Percentiles rank a stretch among this genome's conserved stretches.
Conservation (phyloP, 1,140 invertebrate genomes). For the Lepidurus arcticus region DNA sequence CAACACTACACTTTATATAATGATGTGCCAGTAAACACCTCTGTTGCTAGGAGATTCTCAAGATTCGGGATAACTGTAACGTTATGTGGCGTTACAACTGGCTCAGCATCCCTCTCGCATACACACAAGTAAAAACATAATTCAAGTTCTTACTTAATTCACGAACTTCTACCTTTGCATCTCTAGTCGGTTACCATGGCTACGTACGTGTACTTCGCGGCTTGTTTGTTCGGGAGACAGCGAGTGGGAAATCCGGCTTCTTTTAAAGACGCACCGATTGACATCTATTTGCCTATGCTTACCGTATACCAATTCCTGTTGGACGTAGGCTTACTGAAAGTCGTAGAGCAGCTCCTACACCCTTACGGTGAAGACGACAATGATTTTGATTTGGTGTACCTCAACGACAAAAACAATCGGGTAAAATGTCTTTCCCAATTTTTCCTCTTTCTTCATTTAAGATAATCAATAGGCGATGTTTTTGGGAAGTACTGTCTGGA, state of each 20-base stretch:
- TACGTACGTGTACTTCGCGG: conserved; percentile 66
- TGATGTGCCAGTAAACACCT: background rate
- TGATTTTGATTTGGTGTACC: conserved; percentile 67
- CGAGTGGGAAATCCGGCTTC: conserved; percentile 47
- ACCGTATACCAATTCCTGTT: conserved; percentile 69
- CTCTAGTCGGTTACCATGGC: conserved; percentile 65
- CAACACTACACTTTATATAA: background rate
- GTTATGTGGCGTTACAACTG: conserved; percentile 83
- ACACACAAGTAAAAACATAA: conserved; percentile 74
- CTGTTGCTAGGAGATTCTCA: conserved; percentile 56
- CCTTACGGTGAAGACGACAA: conserved; percentile 73
- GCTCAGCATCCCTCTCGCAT: conserved; percentile 93
- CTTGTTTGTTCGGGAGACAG: conserved; percentile 63
- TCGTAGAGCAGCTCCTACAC: conserved; percentile 63
- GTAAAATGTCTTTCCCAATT: conserved; percentile 42
- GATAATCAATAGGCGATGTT: background rate
- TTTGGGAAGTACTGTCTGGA: background rate
- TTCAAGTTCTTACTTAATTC: background rate
- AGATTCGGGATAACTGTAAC: conserved; percentile 61
- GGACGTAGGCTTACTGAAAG: conserved; percentile 68
- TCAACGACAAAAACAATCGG: conserved; percentile 62
- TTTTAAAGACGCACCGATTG: conserved; percentile 52
- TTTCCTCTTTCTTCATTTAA: background rate
- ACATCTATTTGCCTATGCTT: conserved; percentile 65
- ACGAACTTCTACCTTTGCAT: background rate